Evolutionary conservation across 2,113 vertebrate genomes (phyloP), one percentile per base, ranked within the genome.

Genomic region (Marmota flaviventris): DNA sequence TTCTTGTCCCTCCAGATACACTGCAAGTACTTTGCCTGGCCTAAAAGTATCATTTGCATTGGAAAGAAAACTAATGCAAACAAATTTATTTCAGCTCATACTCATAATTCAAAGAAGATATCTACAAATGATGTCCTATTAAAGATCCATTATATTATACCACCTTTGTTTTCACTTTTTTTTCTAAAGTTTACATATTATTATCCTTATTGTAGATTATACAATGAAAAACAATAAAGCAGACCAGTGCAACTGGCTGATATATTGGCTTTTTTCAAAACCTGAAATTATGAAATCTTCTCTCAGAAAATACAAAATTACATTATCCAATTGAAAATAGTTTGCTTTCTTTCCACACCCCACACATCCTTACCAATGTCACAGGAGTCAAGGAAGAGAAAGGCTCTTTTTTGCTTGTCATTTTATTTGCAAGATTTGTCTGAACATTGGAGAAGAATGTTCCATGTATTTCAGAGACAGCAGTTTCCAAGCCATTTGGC

Each of bases 361-460:
- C 12, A 51, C 1, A 88, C 16, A 39, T 48, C n/a, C 79, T 86
- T 77, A 65, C 14, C 69, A 79, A 4, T 12, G 27, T 34, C 18
- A 13, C 70, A 29, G 7, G 39, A 82, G 34, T 95, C 58, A 25
- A 63, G 76, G 75, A 39, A 87, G 25, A n/a, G 8, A 72, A 82
- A 93, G 63, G 45, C 77, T 94, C 61, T 37, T 51, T 45, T 51
- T 86, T 39, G 87, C 67, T 92, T 72, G 56, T 25, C 1, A 85
- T 94, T 97, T 95, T 91, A 69, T 76, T 96, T 96, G 65, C 29
- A 91, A 79, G 93, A 87, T 95, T 81, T 97, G 27, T 76, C 73
- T 79, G 24, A 89, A 56, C 10, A 81, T 91, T 63, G 53, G n/a
- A 93, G 75, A 76, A 0, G 92, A 97, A 70, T 85, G 58, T 79